phyloP scores from a whole-genome alignment of 1,140 invertebrate species.

The Diabrotica virgifera region DNA sequence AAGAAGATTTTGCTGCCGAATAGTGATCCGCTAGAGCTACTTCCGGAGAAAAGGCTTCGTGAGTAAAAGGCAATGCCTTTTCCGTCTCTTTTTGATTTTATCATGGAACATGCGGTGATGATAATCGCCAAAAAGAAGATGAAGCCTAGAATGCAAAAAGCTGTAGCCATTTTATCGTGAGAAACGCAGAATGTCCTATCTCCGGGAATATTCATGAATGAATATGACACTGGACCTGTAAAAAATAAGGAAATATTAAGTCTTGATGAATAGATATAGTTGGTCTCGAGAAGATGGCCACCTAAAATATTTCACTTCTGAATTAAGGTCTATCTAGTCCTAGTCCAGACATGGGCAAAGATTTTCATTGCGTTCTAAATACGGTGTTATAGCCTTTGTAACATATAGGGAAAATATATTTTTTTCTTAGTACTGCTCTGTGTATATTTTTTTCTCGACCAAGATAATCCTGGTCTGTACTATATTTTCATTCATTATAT shows the following conservation, averaged over 20 bases:
- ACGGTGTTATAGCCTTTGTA: too few relatives aligned
- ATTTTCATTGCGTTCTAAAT: too few relatives aligned
- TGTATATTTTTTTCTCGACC: too few relatives aligned
- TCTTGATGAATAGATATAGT: too few relatives aligned
- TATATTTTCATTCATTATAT: too few relatives aligned
- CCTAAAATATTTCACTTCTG: too few relatives aligned
- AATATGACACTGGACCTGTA: conserved; percentile 35
- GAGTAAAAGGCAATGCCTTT: conserved; percentile 37
- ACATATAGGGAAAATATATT: too few relatives aligned
- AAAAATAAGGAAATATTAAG: conserved; percentile 5
- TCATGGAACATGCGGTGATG: conserved; percentile 62
- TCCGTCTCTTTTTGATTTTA: conserved; percentile 53
- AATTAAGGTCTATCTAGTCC: too few relatives aligned
- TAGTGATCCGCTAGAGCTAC: conserved; percentile 36
- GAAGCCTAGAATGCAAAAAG: conserved; percentile 64
- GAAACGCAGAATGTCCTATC: conserved; percentile 68
- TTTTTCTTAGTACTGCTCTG: too few relatives aligned
- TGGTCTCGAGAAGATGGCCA: too few relatives aligned
- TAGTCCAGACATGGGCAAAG: too few relatives aligned
- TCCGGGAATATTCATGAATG: conserved; percentile 49
- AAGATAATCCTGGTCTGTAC: too few relatives aligned
- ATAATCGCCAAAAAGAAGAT: conserved; percentile 65
- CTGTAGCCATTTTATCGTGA: conserved; percentile 66
- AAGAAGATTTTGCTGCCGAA: conserved; percentile 44
- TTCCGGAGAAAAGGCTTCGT: conserved; percentile 46